phyloP scores from a whole-genome alignment of 30 jellyfish, hydroid and myxozoan genomes.

The Aurelia sp. region DNA sequence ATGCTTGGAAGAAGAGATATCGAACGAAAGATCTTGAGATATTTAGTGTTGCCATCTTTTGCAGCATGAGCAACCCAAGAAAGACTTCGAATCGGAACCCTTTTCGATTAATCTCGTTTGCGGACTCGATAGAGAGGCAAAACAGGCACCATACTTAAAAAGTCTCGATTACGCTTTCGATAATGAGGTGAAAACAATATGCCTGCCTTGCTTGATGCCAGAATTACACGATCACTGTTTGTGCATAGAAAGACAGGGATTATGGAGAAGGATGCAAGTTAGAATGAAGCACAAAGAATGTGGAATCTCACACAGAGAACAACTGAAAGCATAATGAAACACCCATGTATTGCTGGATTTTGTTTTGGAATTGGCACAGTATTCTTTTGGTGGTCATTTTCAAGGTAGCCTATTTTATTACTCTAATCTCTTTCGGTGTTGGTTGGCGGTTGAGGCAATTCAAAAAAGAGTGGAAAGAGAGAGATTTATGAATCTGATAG shows the following conservation, averaged over 20 bases:
- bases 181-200: neutral
- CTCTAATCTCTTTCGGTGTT: too few relatives aligned
- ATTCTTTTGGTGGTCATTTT: constrained; percentile 37
- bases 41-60: too few relatives aligned
- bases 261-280: too few relatives aligned
- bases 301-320: neutral
- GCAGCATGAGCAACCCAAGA: too few relatives aligned
- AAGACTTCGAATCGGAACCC: too few relatives aligned
- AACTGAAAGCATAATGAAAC: constrained; percentile 29
- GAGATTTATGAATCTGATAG: too few relatives aligned
- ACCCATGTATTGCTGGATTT: constrained; percentile 44
- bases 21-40: too few relatives aligned
- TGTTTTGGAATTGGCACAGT: constrained; percentile 20
- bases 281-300: constrained; percentile 1
- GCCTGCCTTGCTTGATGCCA: neutral
- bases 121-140: neutral
- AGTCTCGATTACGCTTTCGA: constrained; percentile 14
- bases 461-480: too few relatives aligned
- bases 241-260: neutral
- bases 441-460: too few relatives aligned
- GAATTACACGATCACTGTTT: constrained; percentile 20
- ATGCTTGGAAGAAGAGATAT: too few relatives aligned
- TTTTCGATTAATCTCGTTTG: neutral
- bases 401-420: neutral
- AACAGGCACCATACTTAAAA: neutral